A percentile compares a stretch with the other conserved stretches of the same genome.
Conservation (phyloP, 2,888 invertebrate species). For the Drosophila buzzatii region DNA sequence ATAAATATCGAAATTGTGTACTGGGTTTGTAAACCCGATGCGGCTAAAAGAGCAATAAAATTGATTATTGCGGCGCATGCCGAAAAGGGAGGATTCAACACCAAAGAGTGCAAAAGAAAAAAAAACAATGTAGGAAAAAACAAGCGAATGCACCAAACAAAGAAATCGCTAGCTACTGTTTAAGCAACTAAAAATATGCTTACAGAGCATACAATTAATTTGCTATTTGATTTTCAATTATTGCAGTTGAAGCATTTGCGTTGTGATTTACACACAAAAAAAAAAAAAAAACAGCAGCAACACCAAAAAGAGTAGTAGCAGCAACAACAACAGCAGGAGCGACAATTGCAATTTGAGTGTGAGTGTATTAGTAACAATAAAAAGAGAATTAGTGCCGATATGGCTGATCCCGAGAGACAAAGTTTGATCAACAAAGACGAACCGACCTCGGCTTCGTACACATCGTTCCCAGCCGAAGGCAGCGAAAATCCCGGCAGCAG, state of each 20-base stretch:
- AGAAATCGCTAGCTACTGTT: conserved; percentile 41
- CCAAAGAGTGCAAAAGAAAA: conserved; percentile 41
- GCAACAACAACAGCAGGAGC: conserved; percentile 23
- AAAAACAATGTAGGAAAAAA: conserved; percentile 56
- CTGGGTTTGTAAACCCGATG: conserved; percentile 16
- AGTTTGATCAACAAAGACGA: conserved; percentile 81
- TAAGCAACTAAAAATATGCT: conserved; percentile 32
- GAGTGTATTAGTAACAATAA: conserved; percentile 56
- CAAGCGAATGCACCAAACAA: conserved; percentile 62
- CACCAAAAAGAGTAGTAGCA: conserved; percentile 10
- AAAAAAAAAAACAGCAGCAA: conserved; percentile 34
- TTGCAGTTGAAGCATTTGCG: conserved; percentile 70
- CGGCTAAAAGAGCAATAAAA: conserved; percentile 37
- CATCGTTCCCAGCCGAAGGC: conserved; percentile 67
- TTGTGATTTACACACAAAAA: conserved; percentile 52
- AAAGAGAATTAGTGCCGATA: conserved; percentile 46
- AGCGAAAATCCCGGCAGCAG: conserved; percentile 65
- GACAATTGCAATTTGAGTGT: conserved; percentile 57
- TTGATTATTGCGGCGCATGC: conserved; percentile 81
- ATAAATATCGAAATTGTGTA: conserved; percentile 22
- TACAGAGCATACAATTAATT: conserved; percentile 34
- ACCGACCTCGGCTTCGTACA: conserved; percentile 69
- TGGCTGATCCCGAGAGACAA: conserved; percentile 84
- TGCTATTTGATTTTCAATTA: conserved; percentile 24
- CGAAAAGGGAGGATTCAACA: conserved; percentile 76